phyloP scores from a whole-genome alignment of 1,140 invertebrate species.

The Drosophila kanapiae region DNA sequence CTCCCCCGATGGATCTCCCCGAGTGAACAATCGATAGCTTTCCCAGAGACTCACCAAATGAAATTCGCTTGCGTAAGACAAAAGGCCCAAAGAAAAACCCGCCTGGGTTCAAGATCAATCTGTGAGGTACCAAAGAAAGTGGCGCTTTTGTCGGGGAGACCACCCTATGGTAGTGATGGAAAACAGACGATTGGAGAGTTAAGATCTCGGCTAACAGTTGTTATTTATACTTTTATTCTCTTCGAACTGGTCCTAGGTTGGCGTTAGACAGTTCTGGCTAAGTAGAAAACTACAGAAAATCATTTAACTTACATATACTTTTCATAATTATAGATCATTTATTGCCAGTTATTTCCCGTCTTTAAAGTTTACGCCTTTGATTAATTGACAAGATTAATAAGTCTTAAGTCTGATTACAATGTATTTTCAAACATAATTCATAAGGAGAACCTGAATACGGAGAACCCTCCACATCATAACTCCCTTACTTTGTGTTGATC shows the following conservation, averaged over 20 bases:
- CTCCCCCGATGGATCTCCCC: background rate
- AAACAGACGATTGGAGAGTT: conserved; percentile 18
- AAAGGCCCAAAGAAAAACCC: conserved; percentile 8
- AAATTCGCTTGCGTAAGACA: conserved; percentile 44
- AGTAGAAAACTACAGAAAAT: background rate
- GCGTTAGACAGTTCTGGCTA: background rate
- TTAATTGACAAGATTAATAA: background rate
- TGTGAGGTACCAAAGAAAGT: conserved; percentile 34
- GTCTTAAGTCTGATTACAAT: background rate
- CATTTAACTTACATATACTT: too few species aligned
- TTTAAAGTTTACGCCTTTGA: background rate
- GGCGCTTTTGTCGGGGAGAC: conserved; percentile 18
- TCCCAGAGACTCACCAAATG: conserved; percentile 13
- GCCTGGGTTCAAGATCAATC: conserved; percentile 29
- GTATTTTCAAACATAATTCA: conserved; percentile 20
- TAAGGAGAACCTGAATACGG: conserved; percentile 12
- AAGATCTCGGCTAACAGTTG: conserved; percentile 31
- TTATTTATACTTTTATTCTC: conserved; percentile 15
- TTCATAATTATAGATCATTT: background rate
- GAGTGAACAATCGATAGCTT: conserved; percentile 57
- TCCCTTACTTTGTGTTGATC: conserved; percentile 40
- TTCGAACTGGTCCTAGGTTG: background rate
- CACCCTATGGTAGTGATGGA: conserved; percentile 38
- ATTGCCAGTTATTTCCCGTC: background rate
- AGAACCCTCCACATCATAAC: conserved; percentile 24